A percentile compares a stretch with the other conserved stretches of the same genome.
phyloP scores from a whole-genome alignment of 2,113 vertebrate genomes.

The Micromys minutus region DNA sequence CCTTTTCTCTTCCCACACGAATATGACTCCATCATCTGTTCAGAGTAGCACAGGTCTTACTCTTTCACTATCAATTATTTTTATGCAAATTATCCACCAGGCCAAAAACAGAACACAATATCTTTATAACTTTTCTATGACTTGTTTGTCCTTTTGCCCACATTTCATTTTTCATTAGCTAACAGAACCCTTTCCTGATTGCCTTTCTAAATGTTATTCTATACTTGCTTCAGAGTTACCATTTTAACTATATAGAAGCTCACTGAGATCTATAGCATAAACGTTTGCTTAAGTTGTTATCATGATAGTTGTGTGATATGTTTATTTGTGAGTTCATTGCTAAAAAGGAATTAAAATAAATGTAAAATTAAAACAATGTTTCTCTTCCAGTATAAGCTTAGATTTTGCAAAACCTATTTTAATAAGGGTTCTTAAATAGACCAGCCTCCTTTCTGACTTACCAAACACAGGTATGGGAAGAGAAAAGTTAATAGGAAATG shows the following conservation, averaged over 20 bases:
- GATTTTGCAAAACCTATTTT: too few relatives aligned
- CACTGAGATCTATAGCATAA: background rate
- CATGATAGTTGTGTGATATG: background rate
- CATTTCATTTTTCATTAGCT: background rate
- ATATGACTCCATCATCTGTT: background rate
- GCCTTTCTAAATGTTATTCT: background rate
- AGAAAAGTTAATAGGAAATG: too few relatives aligned
- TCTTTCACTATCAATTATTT: background rate
- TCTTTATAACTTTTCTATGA: background rate
- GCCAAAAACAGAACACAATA: background rate
- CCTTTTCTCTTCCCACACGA: background rate
- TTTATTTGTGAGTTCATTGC: background rate
- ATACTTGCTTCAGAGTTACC: background rate
- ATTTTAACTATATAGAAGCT: background rate
- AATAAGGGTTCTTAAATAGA: too few relatives aligned
- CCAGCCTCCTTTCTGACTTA: too few relatives aligned
- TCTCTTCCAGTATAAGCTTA: background rate
- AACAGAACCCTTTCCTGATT: background rate
- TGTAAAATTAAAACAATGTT: background rate
- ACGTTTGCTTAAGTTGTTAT: background rate
- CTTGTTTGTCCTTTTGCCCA: background rate
- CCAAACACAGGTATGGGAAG: too few relatives aligned
- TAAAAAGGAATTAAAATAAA: background rate
- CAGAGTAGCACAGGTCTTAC: background rate
- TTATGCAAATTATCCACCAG: background rate